These are phyloP conservation scores for Bombus terrestris DNA, from an alignment of 1,140 invertebrate species.

Conservation along the genomic window DNA sequence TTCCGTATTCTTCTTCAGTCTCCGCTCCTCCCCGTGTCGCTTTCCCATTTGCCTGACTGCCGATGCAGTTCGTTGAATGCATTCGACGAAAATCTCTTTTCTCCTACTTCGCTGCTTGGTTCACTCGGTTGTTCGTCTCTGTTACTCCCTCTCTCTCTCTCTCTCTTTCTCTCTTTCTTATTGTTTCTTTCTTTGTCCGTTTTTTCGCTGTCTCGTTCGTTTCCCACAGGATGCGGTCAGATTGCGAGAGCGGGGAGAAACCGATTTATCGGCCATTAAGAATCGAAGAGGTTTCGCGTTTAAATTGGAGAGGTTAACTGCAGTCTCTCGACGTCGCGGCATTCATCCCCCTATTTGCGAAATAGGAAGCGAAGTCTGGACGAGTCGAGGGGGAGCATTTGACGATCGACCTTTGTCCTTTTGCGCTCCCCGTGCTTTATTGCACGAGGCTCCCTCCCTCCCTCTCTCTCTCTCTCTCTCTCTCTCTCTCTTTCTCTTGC, in stretches of 20 bases:
- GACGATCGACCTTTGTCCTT: constrained; percentile 16
- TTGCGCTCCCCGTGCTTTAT: constrained; percentile 7
- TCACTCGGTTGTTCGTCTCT: not conserved
- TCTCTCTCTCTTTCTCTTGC: not conserved
- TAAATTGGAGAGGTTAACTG: constrained; percentile 47
- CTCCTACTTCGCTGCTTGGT: not conserved
- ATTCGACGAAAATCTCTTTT: constrained; percentile 17
- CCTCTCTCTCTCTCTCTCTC: no score
- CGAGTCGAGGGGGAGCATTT: not conserved
- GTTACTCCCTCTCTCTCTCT: not conserved
- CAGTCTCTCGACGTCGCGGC: constrained; percentile 26
- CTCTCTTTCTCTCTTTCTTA: no score
- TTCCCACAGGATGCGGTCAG: constrained; percentile 1
- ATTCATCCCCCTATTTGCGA: constrained; percentile 31
- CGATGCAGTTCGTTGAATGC: not conserved
- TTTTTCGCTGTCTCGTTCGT: not conserved
- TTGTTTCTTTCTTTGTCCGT: not conserved
- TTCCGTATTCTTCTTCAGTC: not conserved
- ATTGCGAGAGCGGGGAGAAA: constrained; percentile 18
- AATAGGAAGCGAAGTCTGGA: constrained; percentile 21
- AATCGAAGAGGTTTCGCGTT: constrained; percentile 41
- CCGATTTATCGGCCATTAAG: constrained; percentile 54
- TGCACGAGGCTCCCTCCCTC: not conserved
- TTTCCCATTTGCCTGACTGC: constrained; percentile 5
- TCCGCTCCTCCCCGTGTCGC: not conserved